Evolutionary conservation across 2,113 vertebrate species (phyloP).

Genomic region (Sapayoa aenigma): DNA sequence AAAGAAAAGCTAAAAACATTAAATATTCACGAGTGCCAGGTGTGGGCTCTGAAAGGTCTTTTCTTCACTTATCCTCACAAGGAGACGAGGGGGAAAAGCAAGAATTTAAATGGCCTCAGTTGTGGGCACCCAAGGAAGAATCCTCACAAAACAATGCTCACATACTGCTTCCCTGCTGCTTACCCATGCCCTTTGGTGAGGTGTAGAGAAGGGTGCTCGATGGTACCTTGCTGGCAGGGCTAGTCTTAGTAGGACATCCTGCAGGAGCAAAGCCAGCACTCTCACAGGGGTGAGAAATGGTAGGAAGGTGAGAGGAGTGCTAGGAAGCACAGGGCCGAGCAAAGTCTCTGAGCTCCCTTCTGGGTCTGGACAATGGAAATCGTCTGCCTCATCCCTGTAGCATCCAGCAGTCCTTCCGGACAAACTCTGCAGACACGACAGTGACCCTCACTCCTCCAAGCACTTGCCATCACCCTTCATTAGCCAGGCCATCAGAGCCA

Average conservation of each 20-base stretch:
- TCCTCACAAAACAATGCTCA: background rate
- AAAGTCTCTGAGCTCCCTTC: background rate
- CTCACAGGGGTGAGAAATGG: background rate
- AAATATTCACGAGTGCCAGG: constrained; percentile 57
- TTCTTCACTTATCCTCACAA: background rate
- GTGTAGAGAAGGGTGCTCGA: background rate
- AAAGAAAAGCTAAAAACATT: constrained; percentile 47
- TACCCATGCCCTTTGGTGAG: background rate
- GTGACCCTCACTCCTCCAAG: background rate
- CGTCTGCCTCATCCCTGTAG: background rate
- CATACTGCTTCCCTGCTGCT: background rate
- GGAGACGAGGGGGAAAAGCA: background rate
- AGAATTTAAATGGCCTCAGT: background rate
- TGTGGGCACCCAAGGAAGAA: background rate
- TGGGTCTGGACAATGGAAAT: background rate
- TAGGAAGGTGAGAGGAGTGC: background rate
- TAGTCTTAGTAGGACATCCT: background rate
- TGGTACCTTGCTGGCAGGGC: background rate
- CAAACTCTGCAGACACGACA: background rate
- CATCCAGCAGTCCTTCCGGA: background rate
- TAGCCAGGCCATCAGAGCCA: background rate
- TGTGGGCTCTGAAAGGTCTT: background rate
- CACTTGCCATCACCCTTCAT: constrained; percentile 14
- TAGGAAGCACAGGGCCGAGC: background rate
- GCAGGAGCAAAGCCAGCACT: background rate